A percentile compares a stretch with the other conserved stretches of the same genome.
These are phyloP conservation scores for Indicator indicator DNA, from an alignment of 2,113 vertebrate genomes.

Conservation along the genomic window DNA sequence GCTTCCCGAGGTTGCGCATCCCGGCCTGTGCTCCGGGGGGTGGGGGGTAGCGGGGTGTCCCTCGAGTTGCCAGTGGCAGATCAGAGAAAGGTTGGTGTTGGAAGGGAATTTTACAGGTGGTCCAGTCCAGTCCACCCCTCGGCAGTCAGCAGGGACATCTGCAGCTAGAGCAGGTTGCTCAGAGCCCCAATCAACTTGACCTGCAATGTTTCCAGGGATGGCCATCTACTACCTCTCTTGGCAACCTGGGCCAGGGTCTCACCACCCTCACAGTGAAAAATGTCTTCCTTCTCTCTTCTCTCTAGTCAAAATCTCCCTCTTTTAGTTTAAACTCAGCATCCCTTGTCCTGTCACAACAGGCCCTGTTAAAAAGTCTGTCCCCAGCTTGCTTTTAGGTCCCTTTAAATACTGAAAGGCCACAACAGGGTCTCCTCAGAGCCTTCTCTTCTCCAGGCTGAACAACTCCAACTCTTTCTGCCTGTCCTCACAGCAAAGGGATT, in stretches of 20 bases:
- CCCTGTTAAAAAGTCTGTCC: background rate
- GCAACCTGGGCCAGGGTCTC: background rate
- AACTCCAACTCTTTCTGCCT: background rate
- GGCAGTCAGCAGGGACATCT: background rate
- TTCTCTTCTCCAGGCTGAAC: background rate
- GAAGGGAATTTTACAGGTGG: background rate
- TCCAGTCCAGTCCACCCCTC: background rate
- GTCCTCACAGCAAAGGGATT: background rate
- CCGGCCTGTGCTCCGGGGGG: fast-evolving
- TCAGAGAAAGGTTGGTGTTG: background rate
- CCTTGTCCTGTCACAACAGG: background rate
- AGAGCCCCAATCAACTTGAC: background rate
- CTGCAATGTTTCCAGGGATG: background rate
- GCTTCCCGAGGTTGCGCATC: fast-evolving
- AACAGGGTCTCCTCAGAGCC: background rate
- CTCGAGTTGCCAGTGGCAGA: background rate
- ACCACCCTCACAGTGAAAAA: background rate
- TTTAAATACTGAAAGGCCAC: background rate
- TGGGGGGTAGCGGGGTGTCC: no score
- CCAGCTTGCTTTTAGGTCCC: background rate
- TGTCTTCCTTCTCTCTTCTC: background rate
- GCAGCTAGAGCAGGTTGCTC: background rate
- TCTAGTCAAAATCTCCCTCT: background rate
- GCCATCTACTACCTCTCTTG: background rate
- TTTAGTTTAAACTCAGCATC: background rate